Base-by-base conservation (phyloP, 2,113 vertebrate genomes). In the Heterocephalus glaber region DNA sequence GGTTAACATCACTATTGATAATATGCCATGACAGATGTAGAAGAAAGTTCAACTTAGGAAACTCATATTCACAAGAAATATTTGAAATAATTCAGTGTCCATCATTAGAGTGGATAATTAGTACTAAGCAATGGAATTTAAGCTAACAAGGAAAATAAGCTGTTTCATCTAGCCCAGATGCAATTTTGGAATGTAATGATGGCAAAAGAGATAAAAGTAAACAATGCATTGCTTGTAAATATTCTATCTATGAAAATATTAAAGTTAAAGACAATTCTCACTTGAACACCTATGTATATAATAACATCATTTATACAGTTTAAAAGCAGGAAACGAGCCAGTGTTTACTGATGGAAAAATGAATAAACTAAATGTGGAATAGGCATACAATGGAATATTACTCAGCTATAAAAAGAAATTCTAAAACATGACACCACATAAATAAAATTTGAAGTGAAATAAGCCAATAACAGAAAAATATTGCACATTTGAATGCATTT, bases 261-360 rank as follows among this genome's bases (percentile, higher is more conserved):
- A 72, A 86, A 95, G 41, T 5, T 80, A 56, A 95, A 70, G n/a
- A 12, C 30, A 79, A 89, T 44, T 38, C 56, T 88, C 83, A 84
- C 61, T 52, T 54, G 5, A 6, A 0, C 14, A 56, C 1, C 35
- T 52, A 41, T 26, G 28, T 35, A 68, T 24, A 58, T 16, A 58
- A 19, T 58, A n/a, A 54, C 47, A 33, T 33, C 52, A 77, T 52
- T 33, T 52, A 79, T 28, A 49, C 17, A 26, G 17, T 77, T 3
- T 2, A 79, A 52, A 24, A 2, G 5, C 26, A 10, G 41, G 84
- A 68, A 86, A 24, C 17, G 33, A 47, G 12, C 44, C 12, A 49
- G 11, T 44, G 38, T 61, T 44, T 6, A 68, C 2, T 61, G 52
- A 61, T 33, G 47, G 17, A 35, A 26, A 52, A 52, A 79, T 35